Conservation (phyloP, 2,888 invertebrate species). For the Meteorus colon region DNA sequence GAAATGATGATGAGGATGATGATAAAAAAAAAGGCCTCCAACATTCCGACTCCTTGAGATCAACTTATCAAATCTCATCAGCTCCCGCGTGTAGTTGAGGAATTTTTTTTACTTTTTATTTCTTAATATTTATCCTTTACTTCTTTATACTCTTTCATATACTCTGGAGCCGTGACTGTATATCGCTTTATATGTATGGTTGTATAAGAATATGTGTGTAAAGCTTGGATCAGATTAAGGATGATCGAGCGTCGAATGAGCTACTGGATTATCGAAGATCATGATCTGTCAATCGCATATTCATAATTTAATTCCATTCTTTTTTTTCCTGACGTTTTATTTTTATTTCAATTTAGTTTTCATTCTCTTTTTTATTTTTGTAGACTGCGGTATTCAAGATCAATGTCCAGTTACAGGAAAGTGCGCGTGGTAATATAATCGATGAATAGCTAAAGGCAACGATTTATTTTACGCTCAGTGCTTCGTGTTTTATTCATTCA, state of each 20-base stretch:
- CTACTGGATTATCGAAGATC: slow-evolving; percentile 44
- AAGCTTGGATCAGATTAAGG: slow-evolving; percentile 34
- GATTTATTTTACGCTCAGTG: slow-evolving; percentile 22
- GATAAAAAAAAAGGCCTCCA: slow-evolving; percentile 1
- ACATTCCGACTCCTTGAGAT: slow-evolving; percentile 19
- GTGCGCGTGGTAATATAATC: neutral
- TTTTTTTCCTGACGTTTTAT: neutral
- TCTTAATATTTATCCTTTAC: neutral
- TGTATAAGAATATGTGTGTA: neutral
- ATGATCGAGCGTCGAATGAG: slow-evolving; percentile 42
- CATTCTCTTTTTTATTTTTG: neutral
- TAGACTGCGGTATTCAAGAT: slow-evolving; percentile 17
- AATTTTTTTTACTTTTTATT: neutral
- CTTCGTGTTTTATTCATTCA: slow-evolving; percentile 3
- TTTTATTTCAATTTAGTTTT: neutral
- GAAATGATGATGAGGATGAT: neutral
- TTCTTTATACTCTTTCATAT: slow-evolving; percentile 15
- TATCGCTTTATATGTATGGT: neutral
- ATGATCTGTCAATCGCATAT: slow-evolving; percentile 28
- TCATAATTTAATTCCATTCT: neutral
- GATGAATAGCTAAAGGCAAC: slow-evolving; percentile 12
- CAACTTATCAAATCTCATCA: slow-evolving; percentile 34
- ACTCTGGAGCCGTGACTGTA: neutral
- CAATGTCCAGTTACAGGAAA: slow-evolving; percentile 9
- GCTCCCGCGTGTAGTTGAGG: slow-evolving; percentile 22